Base-by-base conservation (phyloP, 64 coral and sea anemone species). In the Porites australiensis region DNA sequence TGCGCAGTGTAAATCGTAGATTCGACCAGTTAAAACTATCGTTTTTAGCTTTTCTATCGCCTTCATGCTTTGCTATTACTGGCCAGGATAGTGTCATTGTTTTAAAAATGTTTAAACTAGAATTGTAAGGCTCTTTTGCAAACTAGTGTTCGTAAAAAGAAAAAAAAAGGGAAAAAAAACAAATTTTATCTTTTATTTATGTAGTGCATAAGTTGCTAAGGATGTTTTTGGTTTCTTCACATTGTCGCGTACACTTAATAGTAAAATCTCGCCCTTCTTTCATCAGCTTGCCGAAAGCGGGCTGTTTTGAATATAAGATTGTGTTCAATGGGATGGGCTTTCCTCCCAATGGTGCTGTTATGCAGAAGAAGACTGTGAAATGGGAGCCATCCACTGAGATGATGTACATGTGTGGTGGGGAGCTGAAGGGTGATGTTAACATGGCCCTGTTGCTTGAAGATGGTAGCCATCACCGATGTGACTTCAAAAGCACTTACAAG, bases 371-470 rank as follows among this genome's bases (percentile, higher is more conserved):
- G 21, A 65, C 73, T 18, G 13, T 3, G 10, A 59, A 59, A 44
- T 89, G 87, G 72, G 58, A 89, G 19, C 87, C 87, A 20, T 89
- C 70, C 72, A 15, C 27, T 51, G 87, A 89, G 87, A 89, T 44
- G 11, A 76, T 89, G 71, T 63, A 46, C 47, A 21, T 47, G 6
- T 13, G 27, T 66, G 58, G 50, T 53, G 72, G 87, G 4, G 58
- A 21, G 9, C 58, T 89, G 54, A 62, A 75, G 47, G 87, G 87
- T n/a, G 52, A 77, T 43, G 71, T 61, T 64, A 19, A 22, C 44
- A 89, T 89, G 87, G 7, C 60, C 45, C 87, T 89, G 4, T 16
- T 64, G 8, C 80, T 83, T 44, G 13, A 83, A 63, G 58, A 18
- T 27, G 80, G 80, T 64, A 23, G 80, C 15, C 27, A 62, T 83